Evolutionary conservation across 2,888 invertebrate genomes (phyloP), one percentile per base, ranked within the genome.

Genomic region (Abscondita cerata): DNA sequence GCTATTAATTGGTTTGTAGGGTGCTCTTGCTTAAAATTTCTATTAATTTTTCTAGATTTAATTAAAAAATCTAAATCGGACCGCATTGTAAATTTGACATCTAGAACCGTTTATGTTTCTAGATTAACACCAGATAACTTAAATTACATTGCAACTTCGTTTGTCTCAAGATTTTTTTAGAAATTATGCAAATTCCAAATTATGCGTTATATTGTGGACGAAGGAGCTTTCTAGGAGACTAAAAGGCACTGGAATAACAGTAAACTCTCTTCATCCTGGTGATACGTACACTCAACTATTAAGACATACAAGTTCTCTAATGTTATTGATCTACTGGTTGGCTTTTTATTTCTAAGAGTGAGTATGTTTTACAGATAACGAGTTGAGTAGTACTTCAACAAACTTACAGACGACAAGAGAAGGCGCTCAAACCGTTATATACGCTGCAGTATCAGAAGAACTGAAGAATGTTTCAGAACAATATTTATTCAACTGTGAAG

Each of bases 361-460:
- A 1, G 4, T 44, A n/a, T n/a, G n/a, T n/a, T n/a, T n/a, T n/a
- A n/a, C n/a, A n/a, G n/a, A n/a, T n/a, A n/a, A n/a, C n/a, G n/a
- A n/a, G n/a, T 41, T 16, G 6, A 25, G 6, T 4, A 4, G 2
- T 41, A 12, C 15, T 12, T 41, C 15, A 41, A 5, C 5, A 12
- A 8, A 34, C 2, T 44, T 51, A 16, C 15, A 93, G 82, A 89
- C 86, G 0, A 84, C 89, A 0, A 84, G 85, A 64, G 89, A 93
- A 76, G 94, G 93, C 2, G 91, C 91, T 1, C 93, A 93, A 78
- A 94, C 94, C 0, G 83, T 88, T 0, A 85, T 94, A 13, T 87
- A 91, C 78, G 77, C 92, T 68, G 90, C 93, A 0, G 86, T 89
- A 0, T 88, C 92, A 9, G 90, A 92, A 59, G 88, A 88, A 60